Base-by-base conservation (phyloP, 2,797 vertebrate species). In the Karalla daura region DNA sequence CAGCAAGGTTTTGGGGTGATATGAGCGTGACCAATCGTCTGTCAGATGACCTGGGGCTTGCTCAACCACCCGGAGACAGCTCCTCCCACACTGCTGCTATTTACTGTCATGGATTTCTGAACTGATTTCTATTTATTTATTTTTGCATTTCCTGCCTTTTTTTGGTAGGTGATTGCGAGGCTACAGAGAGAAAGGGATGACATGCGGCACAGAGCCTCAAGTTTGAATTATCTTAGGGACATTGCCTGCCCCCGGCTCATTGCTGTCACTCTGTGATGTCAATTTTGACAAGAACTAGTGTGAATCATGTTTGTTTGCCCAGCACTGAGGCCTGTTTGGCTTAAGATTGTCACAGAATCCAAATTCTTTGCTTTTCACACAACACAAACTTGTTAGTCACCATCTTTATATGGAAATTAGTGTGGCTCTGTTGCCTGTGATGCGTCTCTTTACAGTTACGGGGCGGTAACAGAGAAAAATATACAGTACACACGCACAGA, bases 401-500 rank as follows among this genome's bases (percentile, higher is more conserved):
- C 12, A 17, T 45, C 25, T 49, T 54, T 9, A 21, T 6, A 18
- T 24, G 25, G 44, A 65, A 14, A 50, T 39, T 9, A 25, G 39
- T 45, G 21, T 65, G 27, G 21, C 3, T 2, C 36, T 5, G 30
- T 24, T 25, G 35, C 39, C 30, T 41, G 51, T 47, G 21, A 40
- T 17, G 52, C 20, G 13, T 58, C 44, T 53, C 15, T 49, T 60
- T 30, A 53, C 12, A 61, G 10, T 56, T 60, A 12, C 40, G 17
- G 18, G 23, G 54, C 37, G 72, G 53, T 28, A 47, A 14, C 20
- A 50, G 70, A 60, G 60, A 40, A 51, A 80, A 68, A 15, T 49
- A 67, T 66, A 68, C 11, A 52, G 39, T n/a, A 23, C 15, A 64
- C 27, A 28, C 40, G 73, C 46, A 56, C 70, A 75, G 58, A 59